phyloP scores from a whole-genome alignment of 2,113 vertebrate genomes.

The Scomber scombrus region DNA sequence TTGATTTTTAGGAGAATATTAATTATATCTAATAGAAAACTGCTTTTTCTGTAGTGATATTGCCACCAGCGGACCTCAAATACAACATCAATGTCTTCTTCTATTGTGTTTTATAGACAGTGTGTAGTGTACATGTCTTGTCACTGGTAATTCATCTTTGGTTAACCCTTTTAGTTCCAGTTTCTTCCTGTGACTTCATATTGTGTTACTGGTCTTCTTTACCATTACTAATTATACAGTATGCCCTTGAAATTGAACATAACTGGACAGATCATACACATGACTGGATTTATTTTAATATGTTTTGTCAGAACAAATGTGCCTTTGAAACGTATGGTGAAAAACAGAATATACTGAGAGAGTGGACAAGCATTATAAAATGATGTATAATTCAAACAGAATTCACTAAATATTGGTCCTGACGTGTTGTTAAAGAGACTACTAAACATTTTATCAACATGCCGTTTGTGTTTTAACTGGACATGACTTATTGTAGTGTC shows the following conservation, averaged over 20 bases:
- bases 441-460: not conserved
- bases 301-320: not conserved
- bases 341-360: too few relatives aligned
- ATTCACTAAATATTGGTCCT: not conserved
- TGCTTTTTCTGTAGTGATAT: too few relatives aligned
- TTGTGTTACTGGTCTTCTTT: constrained; percentile 32
- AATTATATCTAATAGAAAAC: not conserved
- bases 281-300: not conserved
- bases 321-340: too few relatives aligned
- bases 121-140: too few relatives aligned
- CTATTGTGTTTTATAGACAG: too few relatives aligned
- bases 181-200: too few relatives aligned
- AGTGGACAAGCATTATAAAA: too few relatives aligned
- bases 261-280: not conserved
- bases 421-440: not conserved
- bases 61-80: too few relatives aligned
- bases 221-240: not conserved
- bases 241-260: not conserved
- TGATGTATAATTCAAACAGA: not conserved
- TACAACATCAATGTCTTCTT: too few relatives aligned
- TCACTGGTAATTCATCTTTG: not conserved
- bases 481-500: constrained; percentile 63
- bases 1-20: not conserved
- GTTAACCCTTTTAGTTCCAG: not conserved
- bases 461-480: constrained; percentile 15